Percentiles rank a stretch among this genome's conserved stretches.
Conservation (phyloP, 2,113 vertebrate genomes). For the Colossoma macropomum region DNA sequence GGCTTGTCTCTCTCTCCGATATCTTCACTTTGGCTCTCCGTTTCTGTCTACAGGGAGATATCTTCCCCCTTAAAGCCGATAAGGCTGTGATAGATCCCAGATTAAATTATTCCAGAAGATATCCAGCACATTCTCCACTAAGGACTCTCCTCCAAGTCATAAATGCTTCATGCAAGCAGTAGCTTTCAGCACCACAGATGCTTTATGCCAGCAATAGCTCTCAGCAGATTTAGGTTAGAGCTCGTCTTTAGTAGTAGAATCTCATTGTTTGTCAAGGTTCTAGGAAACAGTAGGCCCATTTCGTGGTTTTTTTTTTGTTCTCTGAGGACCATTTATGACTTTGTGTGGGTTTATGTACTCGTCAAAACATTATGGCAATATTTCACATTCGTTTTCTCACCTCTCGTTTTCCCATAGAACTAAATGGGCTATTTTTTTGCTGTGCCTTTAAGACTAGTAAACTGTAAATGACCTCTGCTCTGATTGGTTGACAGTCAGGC, state of each 20-base stretch:
- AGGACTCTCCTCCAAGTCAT: not conserved
- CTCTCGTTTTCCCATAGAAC: no score
- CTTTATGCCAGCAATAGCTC: not conserved
- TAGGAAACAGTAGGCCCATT: not conserved
- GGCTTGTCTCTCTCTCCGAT: not conserved
- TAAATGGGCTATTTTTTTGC: no score
- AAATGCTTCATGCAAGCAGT: not conserved
- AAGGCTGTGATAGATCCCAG: not conserved
- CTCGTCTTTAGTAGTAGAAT: not conserved
- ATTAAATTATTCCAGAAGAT: not conserved
- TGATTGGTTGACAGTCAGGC: no score
- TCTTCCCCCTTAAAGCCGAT: not conserved
- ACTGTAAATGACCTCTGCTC: no score
- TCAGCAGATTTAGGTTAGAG: not conserved
- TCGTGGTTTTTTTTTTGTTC: no score
- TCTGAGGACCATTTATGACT: no score
- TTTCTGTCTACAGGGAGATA: not conserved
- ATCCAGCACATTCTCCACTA: not conserved
- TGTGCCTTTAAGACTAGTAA: no score
- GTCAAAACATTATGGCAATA: no score
- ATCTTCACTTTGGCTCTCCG: not conserved
- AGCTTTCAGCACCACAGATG: not conserved
- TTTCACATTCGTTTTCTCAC: no score
- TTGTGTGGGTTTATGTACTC: no score
- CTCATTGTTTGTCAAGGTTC: not conserved